These are phyloP conservation scores for Salticus scenicus DNA, from an alignment of 2,888 invertebrate genomes.

Conservation along the genomic window DNA sequence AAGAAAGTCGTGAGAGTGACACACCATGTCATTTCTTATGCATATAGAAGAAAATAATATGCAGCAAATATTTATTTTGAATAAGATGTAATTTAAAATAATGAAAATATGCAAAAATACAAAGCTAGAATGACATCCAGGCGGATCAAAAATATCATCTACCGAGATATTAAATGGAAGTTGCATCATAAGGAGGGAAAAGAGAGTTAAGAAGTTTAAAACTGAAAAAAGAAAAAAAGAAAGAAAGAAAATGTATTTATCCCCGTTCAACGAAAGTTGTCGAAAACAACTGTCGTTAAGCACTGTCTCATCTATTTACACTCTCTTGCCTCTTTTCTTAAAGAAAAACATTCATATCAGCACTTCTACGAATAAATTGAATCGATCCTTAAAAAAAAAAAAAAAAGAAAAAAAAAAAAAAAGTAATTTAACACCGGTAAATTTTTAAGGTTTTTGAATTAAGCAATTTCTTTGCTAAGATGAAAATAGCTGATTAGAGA, in stretches of 20 bases:
- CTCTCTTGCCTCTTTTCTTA: not conserved
- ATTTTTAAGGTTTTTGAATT: not conserved
- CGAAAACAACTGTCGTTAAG: slow-evolving; percentile 6
- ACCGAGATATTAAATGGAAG: not conserved
- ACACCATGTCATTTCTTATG: too few relatives aligned
- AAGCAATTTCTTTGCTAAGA: not conserved
- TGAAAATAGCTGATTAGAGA: not conserved
- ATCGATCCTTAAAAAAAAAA: not conserved
- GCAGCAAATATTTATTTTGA: not conserved
- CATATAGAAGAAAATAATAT: too few relatives aligned
- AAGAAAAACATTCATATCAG: not conserved
- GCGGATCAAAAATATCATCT: not conserved
- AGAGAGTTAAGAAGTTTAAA: not conserved
- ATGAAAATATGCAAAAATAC: not conserved
- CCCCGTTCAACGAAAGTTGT: not conserved
- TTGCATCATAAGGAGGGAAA: not conserved
- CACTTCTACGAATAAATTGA: not conserved
- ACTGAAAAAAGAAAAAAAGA: not conserved
- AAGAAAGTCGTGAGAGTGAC: too few relatives aligned
- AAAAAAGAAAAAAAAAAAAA: too few relatives aligned
- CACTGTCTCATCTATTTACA: not conserved
- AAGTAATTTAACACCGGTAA: too few relatives aligned
- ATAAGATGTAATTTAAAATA: not conserved
- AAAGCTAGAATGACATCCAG: not conserved
- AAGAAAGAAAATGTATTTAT: not conserved